A percentile compares a stretch with the other conserved stretches of the same genome.
Conservation (phyloP, 2,888 invertebrate genomes). For the Sicus ferrugineus region DNA sequence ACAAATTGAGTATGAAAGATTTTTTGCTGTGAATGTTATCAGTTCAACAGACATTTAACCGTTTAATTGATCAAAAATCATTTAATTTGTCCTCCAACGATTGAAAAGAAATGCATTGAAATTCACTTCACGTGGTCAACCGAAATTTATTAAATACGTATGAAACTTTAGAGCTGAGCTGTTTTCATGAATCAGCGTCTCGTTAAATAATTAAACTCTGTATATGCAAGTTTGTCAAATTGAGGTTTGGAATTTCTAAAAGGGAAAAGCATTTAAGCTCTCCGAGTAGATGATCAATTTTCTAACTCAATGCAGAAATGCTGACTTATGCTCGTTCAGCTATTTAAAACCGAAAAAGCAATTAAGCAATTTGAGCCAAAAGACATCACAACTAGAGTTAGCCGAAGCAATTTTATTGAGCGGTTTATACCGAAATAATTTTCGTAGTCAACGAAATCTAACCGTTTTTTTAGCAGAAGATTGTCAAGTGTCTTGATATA, state of each 20-base stretch:
- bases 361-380: no score
- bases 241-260: constrained; percentile 10
- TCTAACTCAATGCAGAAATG: no score
- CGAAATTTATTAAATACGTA: constrained; percentile 27
- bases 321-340: no score
- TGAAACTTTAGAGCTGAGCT: neutral
- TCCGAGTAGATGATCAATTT: no score
- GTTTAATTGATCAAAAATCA: constrained; percentile 27
- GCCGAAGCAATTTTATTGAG: no score
- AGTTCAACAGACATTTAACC: neutral
- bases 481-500: no score
- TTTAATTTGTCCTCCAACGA: constrained; percentile 42
- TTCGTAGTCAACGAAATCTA: no score
- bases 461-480: no score
- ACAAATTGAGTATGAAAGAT: neutral
- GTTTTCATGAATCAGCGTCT: constrained; percentile 8
- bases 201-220: constrained; percentile 11
- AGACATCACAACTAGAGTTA: no score
- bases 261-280: no score
- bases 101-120: constrained; percentile 52
- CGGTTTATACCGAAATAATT: no score
- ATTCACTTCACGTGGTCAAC: constrained; percentile 52
- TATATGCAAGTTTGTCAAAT: neutral
- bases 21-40: neutral
- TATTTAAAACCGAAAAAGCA: no score